Percentiles rank a stretch among this genome's conserved stretches.
These are phyloP conservation scores for Heliconius eleuchia DNA, from an alignment of 1,140 invertebrate genomes.

Conservation along the genomic window DNA sequence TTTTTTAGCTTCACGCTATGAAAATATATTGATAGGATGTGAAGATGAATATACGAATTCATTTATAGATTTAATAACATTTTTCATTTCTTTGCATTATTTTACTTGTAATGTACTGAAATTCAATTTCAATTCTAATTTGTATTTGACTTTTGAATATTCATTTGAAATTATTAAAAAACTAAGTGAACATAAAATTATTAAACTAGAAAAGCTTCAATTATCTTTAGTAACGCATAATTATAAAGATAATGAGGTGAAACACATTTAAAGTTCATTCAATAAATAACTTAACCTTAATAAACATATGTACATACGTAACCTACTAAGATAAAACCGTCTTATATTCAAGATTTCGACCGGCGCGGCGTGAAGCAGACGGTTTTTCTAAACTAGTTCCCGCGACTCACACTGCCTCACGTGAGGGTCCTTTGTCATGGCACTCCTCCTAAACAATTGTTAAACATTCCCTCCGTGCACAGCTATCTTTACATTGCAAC, in stretches of 20 bases:
- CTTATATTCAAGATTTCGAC: constrained; percentile 34
- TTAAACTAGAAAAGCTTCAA: too few relatives aligned
- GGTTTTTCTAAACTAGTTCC: constrained; percentile 48
- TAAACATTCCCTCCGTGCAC: constrained; percentile 47
- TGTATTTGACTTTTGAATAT: not conserved
- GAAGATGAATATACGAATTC: too few relatives aligned
- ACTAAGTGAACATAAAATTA: too few relatives aligned
- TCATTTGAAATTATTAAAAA: not conserved
- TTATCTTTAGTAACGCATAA: not conserved
- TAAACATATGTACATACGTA: constrained; percentile 33
- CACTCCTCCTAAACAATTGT: constrained; percentile 59
- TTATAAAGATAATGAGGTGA: not conserved
- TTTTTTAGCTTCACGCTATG: too few relatives aligned
- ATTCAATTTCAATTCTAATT: too few relatives aligned
- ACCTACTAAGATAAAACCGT: constrained; percentile 42
- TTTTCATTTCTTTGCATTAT: too few relatives aligned
- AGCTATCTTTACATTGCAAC: constrained; percentile 33
- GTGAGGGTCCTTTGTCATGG: constrained; percentile 64
- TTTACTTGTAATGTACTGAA: too few relatives aligned
- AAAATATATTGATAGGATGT: too few relatives aligned
- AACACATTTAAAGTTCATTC: constrained; percentile 19
- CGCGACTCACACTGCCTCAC: constrained; percentile 47
- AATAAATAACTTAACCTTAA: constrained; percentile 34
- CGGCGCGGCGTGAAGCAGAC: constrained; percentile 26
- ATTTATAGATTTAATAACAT: too few relatives aligned